Evolutionary conservation across 2,888 invertebrate species (phyloP), one percentile per base, ranked within the genome.

Genomic region (Melanostoma scalare): DNA sequence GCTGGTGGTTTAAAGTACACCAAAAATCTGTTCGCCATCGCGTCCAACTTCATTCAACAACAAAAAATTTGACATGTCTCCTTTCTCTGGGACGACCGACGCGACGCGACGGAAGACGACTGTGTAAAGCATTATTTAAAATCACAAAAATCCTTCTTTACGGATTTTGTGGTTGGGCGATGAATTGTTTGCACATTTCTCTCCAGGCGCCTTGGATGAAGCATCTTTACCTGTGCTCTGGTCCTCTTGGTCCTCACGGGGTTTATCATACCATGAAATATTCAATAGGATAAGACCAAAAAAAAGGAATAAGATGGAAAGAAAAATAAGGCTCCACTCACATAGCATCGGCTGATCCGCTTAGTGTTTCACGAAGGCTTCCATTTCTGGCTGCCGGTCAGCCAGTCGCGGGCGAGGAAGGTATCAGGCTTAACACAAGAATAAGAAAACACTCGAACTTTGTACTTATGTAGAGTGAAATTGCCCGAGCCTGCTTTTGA

Each of bases 101-200:
- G 35, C 8, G 4, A 44, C 20, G 33, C 44, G 33, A 2, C 5
- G 6, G 36, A 38, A 44, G 38, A 20, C 20, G 48, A 72, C 69
- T 53, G 20, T 20, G 20, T 56, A 55, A 72, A 71, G 72, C 77
- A 60, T 81, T 81, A 77, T 81, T 81, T 77, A 81, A 81, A 77
- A 81, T 61, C 77, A 77, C 71, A 71, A 76, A 77, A 81, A 81
- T 72, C 81, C 77, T 81, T 72, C 81, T 81, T 81, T 61, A 61
- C 46, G 72, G 81, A 81, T 81, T 81, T 81, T 46, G 6, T 5
- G 9, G 36, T n/a, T 6, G 30, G 53, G 60, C 65, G 58, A 36
- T 76, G 76, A 61, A 69, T 71, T 67, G 58, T 69, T 65, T 80
- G 80, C 69, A 71, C 76, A 71, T 76, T 71, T 65, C 40, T n/a